Evolutionary conservation across 1,140 invertebrate genomes (phyloP).

Genomic region (Nasonia longicornis): DNA sequence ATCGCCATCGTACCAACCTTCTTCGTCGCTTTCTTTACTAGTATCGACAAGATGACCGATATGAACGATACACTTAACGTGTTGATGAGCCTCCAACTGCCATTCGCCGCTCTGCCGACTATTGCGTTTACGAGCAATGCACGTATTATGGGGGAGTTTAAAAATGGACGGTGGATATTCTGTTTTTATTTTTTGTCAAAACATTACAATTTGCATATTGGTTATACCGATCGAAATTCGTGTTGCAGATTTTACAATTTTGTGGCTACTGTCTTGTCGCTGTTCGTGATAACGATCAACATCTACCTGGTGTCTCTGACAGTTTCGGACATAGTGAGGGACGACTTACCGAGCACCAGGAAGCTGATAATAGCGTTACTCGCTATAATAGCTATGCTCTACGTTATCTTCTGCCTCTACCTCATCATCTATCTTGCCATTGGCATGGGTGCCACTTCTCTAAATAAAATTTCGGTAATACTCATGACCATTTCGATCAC

Average conservation of each 20-base stretch:
- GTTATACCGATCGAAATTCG: not conserved
- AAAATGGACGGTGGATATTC: conserved; percentile 76
- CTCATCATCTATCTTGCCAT: conserved; percentile 78
- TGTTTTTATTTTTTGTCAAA: conserved; percentile 3
- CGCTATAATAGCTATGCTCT: conserved; percentile 73
- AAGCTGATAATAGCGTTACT: conserved; percentile 65
- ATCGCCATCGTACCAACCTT: conserved; percentile 92
- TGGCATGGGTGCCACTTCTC: conserved; percentile 72
- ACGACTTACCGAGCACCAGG: conserved; percentile 71
- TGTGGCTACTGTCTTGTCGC: conserved; percentile 75
- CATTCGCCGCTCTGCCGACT: conserved; percentile 87
- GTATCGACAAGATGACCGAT: conserved; percentile 80
- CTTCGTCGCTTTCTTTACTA: conserved; percentile 79
- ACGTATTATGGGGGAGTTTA: conserved; percentile 87
- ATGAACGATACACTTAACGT: conserved; percentile 93
- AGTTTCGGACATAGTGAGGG: conserved; percentile 75
- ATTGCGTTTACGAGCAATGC: conserved; percentile 87
- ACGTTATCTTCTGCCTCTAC: conserved; percentile 80
- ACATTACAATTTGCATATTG: conserved; percentile 1
- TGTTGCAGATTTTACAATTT: conserved; percentile 76
- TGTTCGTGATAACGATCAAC: conserved; percentile 84
- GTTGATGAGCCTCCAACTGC: conserved; percentile 87
- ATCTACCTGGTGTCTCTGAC: conserved; percentile 77
- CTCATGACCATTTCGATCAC: not conserved
- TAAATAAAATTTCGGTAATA: conserved; percentile 60